Evolutionary conservation across 2,888 invertebrate genomes (phyloP).

Genomic region (Clivina fossor): DNA sequence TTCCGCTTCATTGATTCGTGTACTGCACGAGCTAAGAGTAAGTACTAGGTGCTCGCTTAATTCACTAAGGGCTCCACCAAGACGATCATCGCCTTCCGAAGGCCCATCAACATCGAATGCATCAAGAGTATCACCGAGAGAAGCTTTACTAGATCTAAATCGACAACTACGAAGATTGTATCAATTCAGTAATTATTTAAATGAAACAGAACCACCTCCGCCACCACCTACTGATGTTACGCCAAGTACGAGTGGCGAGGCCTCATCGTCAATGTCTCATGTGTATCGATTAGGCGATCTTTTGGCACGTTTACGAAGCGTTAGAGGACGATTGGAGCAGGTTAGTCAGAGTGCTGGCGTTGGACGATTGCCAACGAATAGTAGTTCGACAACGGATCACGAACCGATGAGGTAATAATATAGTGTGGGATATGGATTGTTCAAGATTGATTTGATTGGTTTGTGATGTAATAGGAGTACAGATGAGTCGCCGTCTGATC

Average conservation of each 20-base stretch:
- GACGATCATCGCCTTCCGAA: slow-evolving; percentile 1
- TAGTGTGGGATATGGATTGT: background rate
- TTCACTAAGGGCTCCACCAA: background rate
- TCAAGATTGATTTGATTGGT: background rate
- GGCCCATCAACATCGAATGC: background rate
- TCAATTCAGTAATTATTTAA: slow-evolving; percentile 25
- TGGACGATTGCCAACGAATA: slow-evolving; percentile 12
- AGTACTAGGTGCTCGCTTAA: slow-evolving; percentile 1
- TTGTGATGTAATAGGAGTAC: slow-evolving; percentile 25
- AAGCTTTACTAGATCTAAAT: slow-evolving; percentile 18
- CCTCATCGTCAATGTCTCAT: slow-evolving; percentile 23
- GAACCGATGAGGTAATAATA: slow-evolving; percentile 24
- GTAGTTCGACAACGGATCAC: slow-evolving; percentile 27
- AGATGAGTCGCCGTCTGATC: slow-evolving; percentile 29
- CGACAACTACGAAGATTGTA: slow-evolving; percentile 24
- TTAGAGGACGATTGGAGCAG: slow-evolving; percentile 30
- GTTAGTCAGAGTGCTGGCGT: slow-evolving; percentile 22
- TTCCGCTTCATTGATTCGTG: slow-evolving; percentile 17
- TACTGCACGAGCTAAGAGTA: slow-evolving; percentile 17
- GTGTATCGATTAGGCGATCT: slow-evolving; percentile 26
- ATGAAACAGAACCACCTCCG: slow-evolving; percentile 19
- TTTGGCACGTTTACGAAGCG: slow-evolving; percentile 22
- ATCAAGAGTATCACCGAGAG: slow-evolving; percentile 14
- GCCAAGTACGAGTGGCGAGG: slow-evolving; percentile 16
- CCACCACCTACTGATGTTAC: slow-evolving; percentile 2